phyloP scores from a whole-genome alignment of 1,140 invertebrate genomes.

The Bombus consobrinus region DNA sequence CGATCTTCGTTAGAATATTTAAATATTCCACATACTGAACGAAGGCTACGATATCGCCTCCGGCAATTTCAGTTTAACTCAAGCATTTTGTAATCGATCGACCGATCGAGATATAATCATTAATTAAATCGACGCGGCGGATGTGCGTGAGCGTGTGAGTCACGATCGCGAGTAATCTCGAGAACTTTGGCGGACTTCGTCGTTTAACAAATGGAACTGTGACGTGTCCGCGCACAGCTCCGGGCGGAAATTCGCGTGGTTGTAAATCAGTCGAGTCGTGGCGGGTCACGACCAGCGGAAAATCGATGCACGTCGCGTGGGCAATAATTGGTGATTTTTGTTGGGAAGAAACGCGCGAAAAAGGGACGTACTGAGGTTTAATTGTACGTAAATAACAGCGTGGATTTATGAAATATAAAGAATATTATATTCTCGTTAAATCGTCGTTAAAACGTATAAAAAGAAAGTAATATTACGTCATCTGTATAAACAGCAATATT shows the following conservation, averaged over 20 bases:
- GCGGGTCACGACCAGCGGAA: constrained; percentile 43
- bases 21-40: too few species aligned
- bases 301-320: constrained; percentile 53
- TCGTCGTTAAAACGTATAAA: not conserved
- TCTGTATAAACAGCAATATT: not conserved
- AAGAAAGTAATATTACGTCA: not conserved
- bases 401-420: not conserved
- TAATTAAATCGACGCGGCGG: constrained; percentile 61
- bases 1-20: too few species aligned
- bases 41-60: too few species aligned
- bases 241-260: constrained; percentile 47
- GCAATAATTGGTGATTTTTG: constrained; percentile 60
- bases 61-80: not conserved
- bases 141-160: too few species aligned
- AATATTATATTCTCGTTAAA: not conserved
- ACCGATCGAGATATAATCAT: constrained; percentile 42
- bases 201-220: constrained; percentile 51
- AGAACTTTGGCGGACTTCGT: constrained; percentile 35
- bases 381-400: not conserved
- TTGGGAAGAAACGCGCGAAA: constrained; percentile 31
- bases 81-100: constrained; percentile 15
- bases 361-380: constrained; percentile 39
- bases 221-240: constrained; percentile 42
- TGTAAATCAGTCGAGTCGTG: constrained; percentile 55
- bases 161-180: constrained; percentile 37